These are phyloP conservation scores for Corythaeola cristata DNA, from an alignment of 2,113 vertebrate genomes.

Conservation along the genomic window DNA sequence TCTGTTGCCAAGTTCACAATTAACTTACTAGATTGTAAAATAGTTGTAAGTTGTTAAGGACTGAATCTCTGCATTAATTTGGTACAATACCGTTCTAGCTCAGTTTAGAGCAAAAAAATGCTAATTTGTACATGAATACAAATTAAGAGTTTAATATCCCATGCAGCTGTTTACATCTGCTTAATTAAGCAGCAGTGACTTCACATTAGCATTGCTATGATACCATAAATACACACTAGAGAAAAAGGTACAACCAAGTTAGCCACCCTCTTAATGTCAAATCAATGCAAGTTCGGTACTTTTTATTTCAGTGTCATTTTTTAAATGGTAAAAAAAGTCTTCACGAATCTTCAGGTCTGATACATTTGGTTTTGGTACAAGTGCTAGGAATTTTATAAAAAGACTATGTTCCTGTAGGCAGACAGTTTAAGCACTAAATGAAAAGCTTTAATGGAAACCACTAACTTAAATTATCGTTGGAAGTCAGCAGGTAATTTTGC, in stretches of 20 bases:
- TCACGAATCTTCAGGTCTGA: neutral
- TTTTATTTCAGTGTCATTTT: neutral
- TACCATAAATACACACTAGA: neutral
- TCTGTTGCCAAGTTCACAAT: neutral
- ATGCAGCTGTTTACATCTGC: slow-evolving; percentile 57
- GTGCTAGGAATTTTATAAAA: neutral
- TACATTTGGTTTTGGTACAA: neutral
- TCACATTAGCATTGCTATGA: slow-evolving; percentile 25
- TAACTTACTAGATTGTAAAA: neutral
- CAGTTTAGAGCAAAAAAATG: neutral
- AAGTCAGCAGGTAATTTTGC: neutral
- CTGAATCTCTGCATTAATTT: neutral
- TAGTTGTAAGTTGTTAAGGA: neutral
- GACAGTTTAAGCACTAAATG: neutral
- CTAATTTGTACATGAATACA: neutral
- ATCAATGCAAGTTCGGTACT: neutral
- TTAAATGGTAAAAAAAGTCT: neutral
- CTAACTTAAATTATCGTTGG: neutral
- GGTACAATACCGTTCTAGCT: neutral
- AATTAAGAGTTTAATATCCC: slow-evolving; percentile 49
- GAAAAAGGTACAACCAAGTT: neutral
- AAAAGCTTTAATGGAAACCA: neutral
- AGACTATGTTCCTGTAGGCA: neutral
- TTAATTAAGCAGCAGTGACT: slow-evolving; percentile 44
- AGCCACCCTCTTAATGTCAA: neutral